Evolutionary conservation across 64 coral and sea anemone species (phyloP).

Genomic region (Stichodactyla mertensii): DNA sequence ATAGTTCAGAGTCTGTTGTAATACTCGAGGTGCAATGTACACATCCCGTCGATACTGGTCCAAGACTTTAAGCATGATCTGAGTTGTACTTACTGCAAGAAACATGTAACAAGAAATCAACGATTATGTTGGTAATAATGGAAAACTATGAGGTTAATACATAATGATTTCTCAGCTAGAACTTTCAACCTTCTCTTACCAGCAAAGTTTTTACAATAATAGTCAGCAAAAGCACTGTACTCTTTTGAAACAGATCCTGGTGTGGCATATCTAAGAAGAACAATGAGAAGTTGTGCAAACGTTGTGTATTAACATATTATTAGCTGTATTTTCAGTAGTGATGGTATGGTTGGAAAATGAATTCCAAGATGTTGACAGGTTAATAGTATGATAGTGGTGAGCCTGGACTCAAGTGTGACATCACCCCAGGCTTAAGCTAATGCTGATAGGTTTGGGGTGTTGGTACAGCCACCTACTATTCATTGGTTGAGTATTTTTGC

Average conservation of each 20-base stretch:
- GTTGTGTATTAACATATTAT: not conserved
- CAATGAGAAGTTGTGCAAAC: not conserved
- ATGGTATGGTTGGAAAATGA: too few species aligned
- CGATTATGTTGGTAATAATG: not conserved
- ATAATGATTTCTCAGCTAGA: not conserved
- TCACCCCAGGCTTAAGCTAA: too few species aligned
- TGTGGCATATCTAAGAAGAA: constrained; percentile 63
- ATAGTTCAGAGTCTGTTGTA: constrained; percentile 85
- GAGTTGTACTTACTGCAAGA: constrained; percentile 60
- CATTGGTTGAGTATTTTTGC: too few species aligned
- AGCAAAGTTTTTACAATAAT: constrained; percentile 88
- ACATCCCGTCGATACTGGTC: constrained; percentile 80
- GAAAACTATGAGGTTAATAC: not conserved
- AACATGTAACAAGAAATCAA: not conserved
- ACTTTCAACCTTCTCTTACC: constrained; percentile 35
- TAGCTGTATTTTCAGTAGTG: too few species aligned
- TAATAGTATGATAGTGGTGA: too few species aligned
- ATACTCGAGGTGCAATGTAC: constrained; percentile 66
- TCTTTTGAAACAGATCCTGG: constrained; percentile 82
- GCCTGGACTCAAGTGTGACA: too few species aligned
- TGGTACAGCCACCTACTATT: too few species aligned
- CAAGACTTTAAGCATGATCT: constrained; percentile 74
- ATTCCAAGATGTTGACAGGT: too few species aligned
- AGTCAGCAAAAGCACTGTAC: constrained; percentile 81
- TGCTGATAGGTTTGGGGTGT: too few species aligned